Percentiles rank a stretch among this genome's conserved stretches.
These are phyloP conservation scores for Raja brachyura DNA, from an alignment of 2,113 vertebrate genomes.

Conservation along the genomic window DNA sequence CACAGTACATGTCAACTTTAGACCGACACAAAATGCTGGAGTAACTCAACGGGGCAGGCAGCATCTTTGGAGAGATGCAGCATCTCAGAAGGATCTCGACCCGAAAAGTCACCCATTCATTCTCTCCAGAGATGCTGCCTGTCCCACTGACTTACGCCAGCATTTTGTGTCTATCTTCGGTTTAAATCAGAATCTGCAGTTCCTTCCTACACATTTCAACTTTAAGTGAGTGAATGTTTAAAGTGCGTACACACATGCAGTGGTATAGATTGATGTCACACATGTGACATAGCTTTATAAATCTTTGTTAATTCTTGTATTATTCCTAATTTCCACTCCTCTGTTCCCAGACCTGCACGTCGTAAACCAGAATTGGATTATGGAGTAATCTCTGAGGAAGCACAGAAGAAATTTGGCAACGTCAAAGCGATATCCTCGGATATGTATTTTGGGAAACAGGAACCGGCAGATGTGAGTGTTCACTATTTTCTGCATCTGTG, in stretches of 20 bases:
- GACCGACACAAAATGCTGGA: too few species aligned
- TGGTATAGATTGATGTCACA: background rate
- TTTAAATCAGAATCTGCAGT: too few species aligned
- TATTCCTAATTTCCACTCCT: background rate
- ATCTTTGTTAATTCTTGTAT: background rate
- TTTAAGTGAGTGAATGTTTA: background rate
- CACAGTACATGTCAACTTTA: too few species aligned
- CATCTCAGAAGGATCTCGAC: too few species aligned
- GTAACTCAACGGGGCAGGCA: too few species aligned
- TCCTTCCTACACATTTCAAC: background rate
- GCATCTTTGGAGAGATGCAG: too few species aligned
- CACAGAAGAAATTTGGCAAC: slow-evolving; percentile 82
- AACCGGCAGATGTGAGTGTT: slow-evolving; percentile 68
- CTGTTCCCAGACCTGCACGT: slow-evolving; percentile 58
- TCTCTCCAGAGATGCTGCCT: too few species aligned
- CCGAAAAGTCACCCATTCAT: too few species aligned
- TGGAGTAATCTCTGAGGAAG: slow-evolving; percentile 59
- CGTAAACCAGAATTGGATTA: slow-evolving; percentile 66
- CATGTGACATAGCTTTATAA: background rate
- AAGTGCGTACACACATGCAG: background rate
- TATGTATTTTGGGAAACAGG: slow-evolving; percentile 91
- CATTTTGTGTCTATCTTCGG: too few species aligned
- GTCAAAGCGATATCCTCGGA: slow-evolving; percentile 91
- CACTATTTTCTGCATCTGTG: background rate
- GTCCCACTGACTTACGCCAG: too few species aligned